Evolutionary conservation across 2,888 invertebrate species (phyloP), one percentile per base, ranked within the genome.

Genomic region (Luperina testacea): DNA sequence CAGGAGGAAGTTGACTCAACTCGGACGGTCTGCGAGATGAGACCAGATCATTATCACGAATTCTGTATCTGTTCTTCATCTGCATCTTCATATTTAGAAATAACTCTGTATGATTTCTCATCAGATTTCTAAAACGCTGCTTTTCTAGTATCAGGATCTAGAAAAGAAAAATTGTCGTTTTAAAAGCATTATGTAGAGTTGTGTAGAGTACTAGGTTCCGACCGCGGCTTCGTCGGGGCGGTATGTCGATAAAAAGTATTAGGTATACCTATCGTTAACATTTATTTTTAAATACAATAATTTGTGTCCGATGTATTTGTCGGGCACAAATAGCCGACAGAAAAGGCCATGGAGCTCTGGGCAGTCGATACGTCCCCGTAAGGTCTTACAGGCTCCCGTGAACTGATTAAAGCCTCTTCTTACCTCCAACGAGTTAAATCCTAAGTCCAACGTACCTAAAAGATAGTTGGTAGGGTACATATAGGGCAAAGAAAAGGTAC

Each of bases 91-190:
- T 70, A 0, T 75, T 59, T 13, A 11, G 45, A 64, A 90, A 89
- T 53, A 64, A 9, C 32, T 69, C 45, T 15, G 68, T 38, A 48
- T 84, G 59, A 0, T 63, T 51, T n/a, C 72, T 75, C 82, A 82
- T 82, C 32, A 84, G n/a, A 1, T 74, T 84, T 15, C 82, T 63
- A 63, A 82, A 82, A 32, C 8, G 57, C 20, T 48, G 65, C 64
- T 82, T 82, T 0, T 82, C 72, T 11, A 82, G 27, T 24, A 80
- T 45, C 27, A 82, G 59, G n/a, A 84, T 74, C 82, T 82, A 45
- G 27, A 65, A 80, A 72, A 5, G 7, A 57, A 73, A 72, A 45
- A 15, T 38, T 9, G 2, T 27, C 0, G 4, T n/a, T 8, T 15
- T 75, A 61, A 27, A 42, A 27, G 15, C 32, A 15, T 42, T n/a